These are phyloP conservation scores for Jordanella pulchra DNA, from an alignment of 2,797 vertebrate species.

Conservation along the genomic window DNA sequence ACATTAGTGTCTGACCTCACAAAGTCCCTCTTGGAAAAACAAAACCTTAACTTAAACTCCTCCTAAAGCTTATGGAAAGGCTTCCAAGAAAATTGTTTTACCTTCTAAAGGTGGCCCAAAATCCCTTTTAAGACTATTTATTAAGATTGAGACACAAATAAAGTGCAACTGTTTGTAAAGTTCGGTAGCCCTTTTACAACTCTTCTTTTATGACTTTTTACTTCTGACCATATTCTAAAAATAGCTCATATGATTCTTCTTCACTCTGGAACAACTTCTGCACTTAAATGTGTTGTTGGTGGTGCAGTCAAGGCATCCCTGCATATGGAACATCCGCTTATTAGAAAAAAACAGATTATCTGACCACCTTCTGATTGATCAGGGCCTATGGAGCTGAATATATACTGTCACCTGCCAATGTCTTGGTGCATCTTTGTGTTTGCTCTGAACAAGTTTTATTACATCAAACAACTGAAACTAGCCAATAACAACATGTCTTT, in stretches of 20 bases:
- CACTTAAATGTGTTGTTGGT: background rate
- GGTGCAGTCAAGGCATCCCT: too few species aligned
- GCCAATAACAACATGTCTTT: too few species aligned
- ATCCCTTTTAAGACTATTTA: background rate
- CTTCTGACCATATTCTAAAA: background rate
- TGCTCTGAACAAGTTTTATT: background rate
- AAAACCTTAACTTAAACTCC: background rate
- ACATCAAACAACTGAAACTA: background rate
- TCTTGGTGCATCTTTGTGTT: background rate
- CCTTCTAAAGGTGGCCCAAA: background rate
- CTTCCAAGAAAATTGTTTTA: background rate
- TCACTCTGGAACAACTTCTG: background rate
- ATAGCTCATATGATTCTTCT: background rate
- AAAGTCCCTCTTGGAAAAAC: background rate
- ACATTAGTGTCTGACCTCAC: slow-evolving; percentile 2
- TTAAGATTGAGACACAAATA: background rate
- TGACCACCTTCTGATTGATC: too few species aligned
- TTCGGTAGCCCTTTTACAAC: background rate
- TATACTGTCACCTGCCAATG: background rate
- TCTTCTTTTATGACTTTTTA: background rate
- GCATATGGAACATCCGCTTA: too few species aligned
- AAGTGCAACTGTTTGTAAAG: background rate
- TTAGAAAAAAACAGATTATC: too few species aligned
- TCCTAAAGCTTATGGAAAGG: background rate
- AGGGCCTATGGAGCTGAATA: too few species aligned